Conservation (phyloP, 2,888 invertebrate species). For the Eucera pruinosa region DNA sequence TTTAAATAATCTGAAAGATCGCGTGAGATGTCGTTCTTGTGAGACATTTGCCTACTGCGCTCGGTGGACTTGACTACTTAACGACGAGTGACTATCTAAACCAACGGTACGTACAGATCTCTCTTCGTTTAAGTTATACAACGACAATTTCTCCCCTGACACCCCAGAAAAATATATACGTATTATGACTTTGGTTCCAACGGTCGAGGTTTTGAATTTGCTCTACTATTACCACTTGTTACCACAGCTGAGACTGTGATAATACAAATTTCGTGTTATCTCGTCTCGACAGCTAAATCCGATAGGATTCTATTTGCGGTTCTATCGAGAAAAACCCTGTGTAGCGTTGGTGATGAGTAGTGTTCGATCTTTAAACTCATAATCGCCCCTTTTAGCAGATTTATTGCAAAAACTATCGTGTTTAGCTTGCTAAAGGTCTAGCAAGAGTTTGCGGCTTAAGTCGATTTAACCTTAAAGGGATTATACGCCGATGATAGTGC, state of each 20-base stretch:
- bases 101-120: slow-evolving; percentile 26
- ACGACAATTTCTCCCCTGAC: not conserved
- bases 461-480: slow-evolving; percentile 21
- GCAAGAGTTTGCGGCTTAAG: not conserved
- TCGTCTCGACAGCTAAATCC: not conserved
- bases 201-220: not conserved
- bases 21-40: slow-evolving; percentile 58
- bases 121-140: slow-evolving; percentile 10
- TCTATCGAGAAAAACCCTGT: not conserved
- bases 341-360: not conserved
- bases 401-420: not conserved
- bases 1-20: slow-evolving; percentile 63
- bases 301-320: not conserved
- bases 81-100: slow-evolving; percentile 38
- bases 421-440: not conserved
- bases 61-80: slow-evolving; percentile 33
- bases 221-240: not conserved
- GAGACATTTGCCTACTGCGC: slow-evolving; percentile 34
- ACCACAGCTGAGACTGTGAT: no score
- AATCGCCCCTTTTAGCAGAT: not conserved
- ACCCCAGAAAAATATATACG: slow-evolving; percentile 16
- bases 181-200: slow-evolving; percentile 7
- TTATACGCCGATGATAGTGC: not conserved
- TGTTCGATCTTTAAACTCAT: no score
- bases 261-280: no score